Evolutionary conservation across 2,113 vertebrate species (phyloP).

Genomic region (Andinoacara biseriatus): DNA sequence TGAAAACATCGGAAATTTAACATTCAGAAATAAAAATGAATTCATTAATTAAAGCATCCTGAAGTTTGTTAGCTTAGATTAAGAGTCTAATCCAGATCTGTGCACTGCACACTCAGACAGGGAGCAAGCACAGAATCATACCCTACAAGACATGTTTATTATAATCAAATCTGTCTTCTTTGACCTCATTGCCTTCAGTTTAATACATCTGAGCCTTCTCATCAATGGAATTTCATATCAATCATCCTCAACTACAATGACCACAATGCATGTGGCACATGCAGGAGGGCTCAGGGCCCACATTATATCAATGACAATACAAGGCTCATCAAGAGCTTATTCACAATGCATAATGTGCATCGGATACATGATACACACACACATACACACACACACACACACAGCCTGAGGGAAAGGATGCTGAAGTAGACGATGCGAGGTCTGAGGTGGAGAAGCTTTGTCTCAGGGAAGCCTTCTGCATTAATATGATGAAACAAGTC

Average conservation of each 20-base stretch:
- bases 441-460: conserved; percentile 52
- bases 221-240: conserved; percentile 20
- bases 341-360: conserved; percentile 48
- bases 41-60: background rate
- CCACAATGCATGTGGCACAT: conserved; percentile 34
- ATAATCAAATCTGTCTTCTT: background rate
- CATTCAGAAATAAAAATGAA: background rate
- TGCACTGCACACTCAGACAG: background rate
- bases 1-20: background rate
- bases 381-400: too few species aligned
- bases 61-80: background rate
- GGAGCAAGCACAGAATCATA: background rate
- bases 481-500: conserved; percentile 35
- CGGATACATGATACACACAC: conserved; percentile 18
- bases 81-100: background rate
- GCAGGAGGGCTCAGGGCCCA: conserved; percentile 22
- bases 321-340: conserved; percentile 46
- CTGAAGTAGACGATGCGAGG: conserved; percentile 37
- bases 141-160: background rate
- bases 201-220: background rate
- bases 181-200: background rate
- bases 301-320: conserved; percentile 70
- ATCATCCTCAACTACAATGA: conserved; percentile 36
- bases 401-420: conserved; percentile 42
- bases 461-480: conserved; percentile 47